Evolutionary conservation across 2,113 vertebrate species (phyloP).

Genomic region (Nymphicus hollandicus): DNA sequence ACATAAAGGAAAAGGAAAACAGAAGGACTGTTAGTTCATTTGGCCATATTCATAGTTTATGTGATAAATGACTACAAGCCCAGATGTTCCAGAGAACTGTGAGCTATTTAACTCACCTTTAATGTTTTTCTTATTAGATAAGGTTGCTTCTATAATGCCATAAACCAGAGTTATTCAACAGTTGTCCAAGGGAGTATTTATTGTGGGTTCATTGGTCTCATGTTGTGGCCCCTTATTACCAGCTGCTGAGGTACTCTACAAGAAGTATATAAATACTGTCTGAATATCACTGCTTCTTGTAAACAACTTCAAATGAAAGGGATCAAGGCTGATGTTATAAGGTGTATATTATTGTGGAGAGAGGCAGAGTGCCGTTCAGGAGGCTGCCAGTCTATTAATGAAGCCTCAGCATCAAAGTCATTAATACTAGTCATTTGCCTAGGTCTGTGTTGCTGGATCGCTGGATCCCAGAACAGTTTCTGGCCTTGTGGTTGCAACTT

Average conservation of each 20-base stretch:
- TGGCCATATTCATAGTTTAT: neutral
- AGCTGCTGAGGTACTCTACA: neutral
- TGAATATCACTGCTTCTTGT: neutral
- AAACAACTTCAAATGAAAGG: neutral
- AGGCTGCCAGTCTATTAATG: neutral
- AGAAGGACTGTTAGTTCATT: neutral
- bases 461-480: neutral
- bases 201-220: neutral
- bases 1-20: neutral
- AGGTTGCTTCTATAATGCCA: neutral
- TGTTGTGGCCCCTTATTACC: neutral
- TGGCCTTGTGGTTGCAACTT: fast-evolving
- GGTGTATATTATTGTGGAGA: neutral
- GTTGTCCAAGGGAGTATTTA: neutral
- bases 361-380: neutral
- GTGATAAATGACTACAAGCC: neutral
- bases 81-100: neutral
- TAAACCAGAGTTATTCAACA: neutral
- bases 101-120: neutral
- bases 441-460: neutral
- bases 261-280: neutral
- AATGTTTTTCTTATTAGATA: neutral
- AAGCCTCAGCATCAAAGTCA: neutral
- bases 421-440: neutral
- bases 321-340: neutral